Evolutionary conservation across 2,888 invertebrate species (phyloP), one percentile per base, ranked within the genome.

Genomic region (Tanypteryx hageni): DNA sequence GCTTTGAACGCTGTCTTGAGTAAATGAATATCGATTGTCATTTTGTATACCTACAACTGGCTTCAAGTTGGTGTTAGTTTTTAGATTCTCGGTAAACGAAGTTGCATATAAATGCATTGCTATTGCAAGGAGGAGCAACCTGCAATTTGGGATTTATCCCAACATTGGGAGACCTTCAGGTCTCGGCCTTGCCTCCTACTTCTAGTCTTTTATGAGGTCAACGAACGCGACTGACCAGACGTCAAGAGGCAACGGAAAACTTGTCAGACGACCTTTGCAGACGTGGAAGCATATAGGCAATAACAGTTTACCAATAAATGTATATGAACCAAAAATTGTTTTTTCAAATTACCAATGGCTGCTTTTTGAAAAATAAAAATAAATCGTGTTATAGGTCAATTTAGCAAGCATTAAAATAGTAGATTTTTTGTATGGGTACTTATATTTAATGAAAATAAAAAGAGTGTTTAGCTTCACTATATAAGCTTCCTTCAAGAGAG

Each of bases 141-240:
- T 89, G 89, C 68, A 89, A 44, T 68, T 18, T 61, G 18, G 86
- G 7, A 56, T 56, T 3, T 13, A 64, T 56, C 31, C 16, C 64
- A 64, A 64, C 44, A 22, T 64, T 44, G 68, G 44, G 89, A n/a
- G 89, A 64, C 89, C 89, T 89, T 89, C 89, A 64, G 89, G 89
- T 68, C 61, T 44, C 89, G 89, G 64, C 89, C 89, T 89, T 89
- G 89, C 89, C 89, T 89, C 89, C 68, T 89, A 89, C 89, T 89
- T 64, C 89, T 89, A 64, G 89, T n/a, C 89, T 89, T 89, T 83
- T 89, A 89, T 89, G 89, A 89, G 89, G 89, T 89, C 89, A 89
- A 89, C 44, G 89, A 89, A 89, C 89, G 89, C 89, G 3, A 58
- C 89, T 89, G 89, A 89, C 89, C 89, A 89, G 89, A 89, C 89